Evolutionary conservation across 2,888 invertebrate genomes (phyloP), one percentile per base, ranked within the genome.

Genomic region (Sabatieria punctata): DNA sequence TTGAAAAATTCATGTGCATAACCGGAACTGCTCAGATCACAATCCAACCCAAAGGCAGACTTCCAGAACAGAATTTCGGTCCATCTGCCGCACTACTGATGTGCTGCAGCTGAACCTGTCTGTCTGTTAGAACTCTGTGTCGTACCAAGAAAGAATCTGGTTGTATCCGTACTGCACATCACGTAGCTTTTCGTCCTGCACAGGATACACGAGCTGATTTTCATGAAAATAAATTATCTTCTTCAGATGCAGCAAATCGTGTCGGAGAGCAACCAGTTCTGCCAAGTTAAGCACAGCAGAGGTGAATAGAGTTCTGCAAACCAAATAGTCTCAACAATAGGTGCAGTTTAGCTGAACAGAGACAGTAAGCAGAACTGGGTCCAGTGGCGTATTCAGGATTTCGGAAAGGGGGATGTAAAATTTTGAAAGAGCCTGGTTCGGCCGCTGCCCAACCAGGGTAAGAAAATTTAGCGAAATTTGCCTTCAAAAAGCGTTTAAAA

Each of bases 141-240:
- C 60, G 57, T 67, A 78, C 78, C 78, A 75, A 15, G 79, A 75
- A 33, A 77, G 66, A 41, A 81, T 77, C 66, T 81, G 78, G 67
- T 80, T 81, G 52, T 79, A 77, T 1, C 79, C 79, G 66, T 76
- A 81, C 61, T 81, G 80, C 53, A 79, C 77, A 63, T 82, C 80
- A 50, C 80, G 67, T 38, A 77, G 73, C 57, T 79, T 76, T 1
- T 74, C 71, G 47, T 75, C 71, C n/a, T 38, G 70, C 15, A 77
- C 74, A 1, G 81, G 80, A 66, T 80, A 81, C 1, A 76, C 71
- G 25, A 81, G 65, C 60, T 82, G 80, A 63, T 82, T 81, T 65
- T 82, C 81, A 63, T 82, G 81, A 57, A 81, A 81, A 59, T 80
- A 82, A 0, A 81, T 68, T 22, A 80, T 71, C 66, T 80, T 82